phyloP scores from a whole-genome alignment of 2,113 vertebrate genomes.

The Dissostichus mawsoni region DNA sequence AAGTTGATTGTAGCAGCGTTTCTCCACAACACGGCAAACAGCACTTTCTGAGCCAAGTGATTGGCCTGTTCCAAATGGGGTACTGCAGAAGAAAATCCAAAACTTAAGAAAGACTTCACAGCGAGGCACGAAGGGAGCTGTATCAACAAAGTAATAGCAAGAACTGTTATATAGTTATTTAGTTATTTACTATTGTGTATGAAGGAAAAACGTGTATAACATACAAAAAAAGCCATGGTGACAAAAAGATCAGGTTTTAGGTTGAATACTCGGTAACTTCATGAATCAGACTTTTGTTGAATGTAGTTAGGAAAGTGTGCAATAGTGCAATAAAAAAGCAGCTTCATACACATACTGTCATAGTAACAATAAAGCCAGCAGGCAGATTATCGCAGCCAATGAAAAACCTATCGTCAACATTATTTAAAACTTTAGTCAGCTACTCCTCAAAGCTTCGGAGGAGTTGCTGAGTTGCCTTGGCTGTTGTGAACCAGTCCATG shows the following conservation, averaged over 20 bases:
- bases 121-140: too few relatives aligned
- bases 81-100: too few relatives aligned
- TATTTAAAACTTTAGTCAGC: conserved; percentile 1
- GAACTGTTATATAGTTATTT: too few relatives aligned
- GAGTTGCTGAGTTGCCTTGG: conserved; percentile 4
- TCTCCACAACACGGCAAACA: too few relatives aligned
- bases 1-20: too few relatives aligned
- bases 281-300: too few relatives aligned
- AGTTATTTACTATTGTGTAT: too few relatives aligned
- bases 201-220: too few relatives aligned
- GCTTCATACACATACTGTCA: neutral
- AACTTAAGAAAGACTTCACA: too few relatives aligned
- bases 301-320: neutral
- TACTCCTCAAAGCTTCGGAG: neutral
- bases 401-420: conserved; percentile 1
- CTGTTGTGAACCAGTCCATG: neutral
- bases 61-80: too few relatives aligned
- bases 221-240: neutral
- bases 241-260: neutral
- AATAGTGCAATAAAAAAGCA: neutral
- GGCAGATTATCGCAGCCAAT: neutral
- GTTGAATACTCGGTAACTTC: neutral
- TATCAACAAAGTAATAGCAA: too few relatives aligned
- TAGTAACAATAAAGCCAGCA: neutral
- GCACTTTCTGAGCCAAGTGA: too few relatives aligned